Percentiles rank a stretch among this genome's conserved stretches.
Conservation (phyloP, 2,113 vertebrate species). For the Redunca redunca region DNA sequence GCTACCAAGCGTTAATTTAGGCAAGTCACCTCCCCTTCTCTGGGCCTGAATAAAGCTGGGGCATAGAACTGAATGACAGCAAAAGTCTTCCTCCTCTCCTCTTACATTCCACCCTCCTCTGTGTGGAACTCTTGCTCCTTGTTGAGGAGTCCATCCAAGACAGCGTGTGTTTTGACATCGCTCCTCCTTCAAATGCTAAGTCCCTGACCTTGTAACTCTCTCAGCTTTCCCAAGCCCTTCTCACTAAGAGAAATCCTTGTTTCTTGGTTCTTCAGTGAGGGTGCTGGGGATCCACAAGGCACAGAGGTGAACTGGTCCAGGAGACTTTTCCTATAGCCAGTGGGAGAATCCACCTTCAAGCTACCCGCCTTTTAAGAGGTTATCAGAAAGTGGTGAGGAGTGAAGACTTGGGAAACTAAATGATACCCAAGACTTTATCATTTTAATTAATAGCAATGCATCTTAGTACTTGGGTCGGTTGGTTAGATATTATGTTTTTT, state of each 20-base stretch:
- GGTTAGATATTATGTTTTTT: not conserved
- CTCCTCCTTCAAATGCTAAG: not conserved
- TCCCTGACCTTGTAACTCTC: not conserved
- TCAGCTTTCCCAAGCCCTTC: not conserved
- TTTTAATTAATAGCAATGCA: not conserved
- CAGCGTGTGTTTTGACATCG: rapidly evolving
- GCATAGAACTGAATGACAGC: not conserved
- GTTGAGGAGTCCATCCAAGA: not conserved
- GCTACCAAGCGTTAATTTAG: not conserved
- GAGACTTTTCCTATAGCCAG: not conserved
- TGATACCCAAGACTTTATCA: not conserved
- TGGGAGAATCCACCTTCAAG: not conserved
- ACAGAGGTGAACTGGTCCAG: not conserved
- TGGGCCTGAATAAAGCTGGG: not conserved
- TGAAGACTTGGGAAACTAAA: not conserved
- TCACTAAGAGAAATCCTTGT: not conserved
- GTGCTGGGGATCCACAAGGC: not conserved
- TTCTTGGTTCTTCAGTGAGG: not conserved
- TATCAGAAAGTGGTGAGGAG: not conserved
- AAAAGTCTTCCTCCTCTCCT: not conserved
- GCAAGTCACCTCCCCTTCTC: not conserved
- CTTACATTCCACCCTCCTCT: not conserved
- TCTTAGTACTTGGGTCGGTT: not conserved
- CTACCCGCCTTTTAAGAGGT: not conserved
- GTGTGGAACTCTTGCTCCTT: rapidly evolving